Evolutionary conservation across 2,888 invertebrate species (phyloP).

Genomic region (Clitarchus hookeri): DNA sequence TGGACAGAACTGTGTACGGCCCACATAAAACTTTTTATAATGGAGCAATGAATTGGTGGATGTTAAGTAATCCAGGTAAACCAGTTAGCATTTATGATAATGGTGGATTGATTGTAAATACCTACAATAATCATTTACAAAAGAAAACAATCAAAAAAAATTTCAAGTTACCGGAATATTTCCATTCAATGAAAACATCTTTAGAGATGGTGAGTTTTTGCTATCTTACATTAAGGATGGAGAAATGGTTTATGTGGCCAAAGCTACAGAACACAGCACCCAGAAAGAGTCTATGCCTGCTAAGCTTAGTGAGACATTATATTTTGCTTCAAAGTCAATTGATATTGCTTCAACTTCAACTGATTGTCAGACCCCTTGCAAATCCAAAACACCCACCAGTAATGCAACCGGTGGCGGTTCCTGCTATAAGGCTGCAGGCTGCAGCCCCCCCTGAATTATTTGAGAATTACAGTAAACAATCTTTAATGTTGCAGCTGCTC

Average conservation of each 20-base stretch:
- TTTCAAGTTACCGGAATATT: conserved; percentile 26
- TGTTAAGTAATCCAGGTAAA: background rate
- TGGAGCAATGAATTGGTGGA: conserved; percentile 17
- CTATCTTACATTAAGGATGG: background rate
- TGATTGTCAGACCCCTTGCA: too few relatives aligned
- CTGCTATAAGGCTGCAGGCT: too few relatives aligned
- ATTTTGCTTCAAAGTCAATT: too few relatives aligned
- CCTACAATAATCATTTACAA: background rate
- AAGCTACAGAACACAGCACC: background rate
- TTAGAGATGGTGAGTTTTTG: conserved; percentile 20
- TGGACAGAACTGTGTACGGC: background rate
- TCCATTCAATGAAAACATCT: conserved; percentile 24
- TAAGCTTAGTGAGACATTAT: too few relatives aligned
- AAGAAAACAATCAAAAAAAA: conserved; percentile 19
- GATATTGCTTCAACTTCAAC: too few relatives aligned
- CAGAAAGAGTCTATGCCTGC: too few relatives aligned
- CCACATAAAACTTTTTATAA: conserved; percentile 5
- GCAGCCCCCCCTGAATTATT: too few relatives aligned
- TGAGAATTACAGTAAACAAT: too few relatives aligned
- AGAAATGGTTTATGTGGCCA: background rate
- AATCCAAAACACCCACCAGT: too few relatives aligned
- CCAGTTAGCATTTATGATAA: conserved; percentile 9
- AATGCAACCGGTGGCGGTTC: too few relatives aligned
- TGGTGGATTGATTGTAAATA: background rate
- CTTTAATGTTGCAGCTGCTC: too few relatives aligned